Percentiles rank a stretch among this genome's conserved stretches.
Conservation (phyloP, 2,113 vertebrate species). For the Oncorhynchus keta region DNA sequence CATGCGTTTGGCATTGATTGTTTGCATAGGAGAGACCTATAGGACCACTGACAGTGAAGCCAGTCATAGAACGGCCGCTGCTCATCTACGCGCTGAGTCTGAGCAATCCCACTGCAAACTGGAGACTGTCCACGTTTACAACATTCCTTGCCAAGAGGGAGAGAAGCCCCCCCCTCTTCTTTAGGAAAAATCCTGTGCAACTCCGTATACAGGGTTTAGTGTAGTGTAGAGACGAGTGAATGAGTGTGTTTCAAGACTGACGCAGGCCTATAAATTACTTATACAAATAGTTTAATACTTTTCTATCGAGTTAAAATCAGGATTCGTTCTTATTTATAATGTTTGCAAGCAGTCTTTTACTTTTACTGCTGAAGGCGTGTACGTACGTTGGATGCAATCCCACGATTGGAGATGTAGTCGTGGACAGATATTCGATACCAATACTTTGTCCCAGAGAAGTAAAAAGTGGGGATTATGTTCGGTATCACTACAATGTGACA, state of each 20-base stretch:
- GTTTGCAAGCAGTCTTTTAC: conserved; percentile 43
- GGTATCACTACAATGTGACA: conserved; percentile 95
- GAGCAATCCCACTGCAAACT: conserved; percentile 27
- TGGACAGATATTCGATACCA: conserved; percentile 86
- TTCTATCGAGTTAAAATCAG: background rate
- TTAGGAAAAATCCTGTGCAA: background rate
- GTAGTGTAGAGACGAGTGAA: background rate
- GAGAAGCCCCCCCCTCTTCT: background rate
- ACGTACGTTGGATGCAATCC: conserved; percentile 72
- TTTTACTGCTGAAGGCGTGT: conserved; percentile 58
- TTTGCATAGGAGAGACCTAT: too few relatives aligned
- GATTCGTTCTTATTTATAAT: conserved; percentile 35
- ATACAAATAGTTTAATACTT: background rate
- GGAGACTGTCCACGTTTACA: conserved; percentile 73
- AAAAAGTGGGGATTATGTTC: conserved; percentile 86
- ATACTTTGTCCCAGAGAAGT: conserved; percentile 79
- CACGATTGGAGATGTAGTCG: conserved; percentile 87
- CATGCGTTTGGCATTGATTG: too few relatives aligned
- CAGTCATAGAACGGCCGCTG: background rate
- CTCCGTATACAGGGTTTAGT: background rate
- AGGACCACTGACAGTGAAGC: too few relatives aligned
- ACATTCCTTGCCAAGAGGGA: conserved; percentile 28
- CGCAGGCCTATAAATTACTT: background rate
- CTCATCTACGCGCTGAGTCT: background rate
- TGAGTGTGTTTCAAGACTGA: background rate